Base-by-base conservation (phyloP, 2,888 invertebrate species). In the Nemapogon koenigi region DNA sequence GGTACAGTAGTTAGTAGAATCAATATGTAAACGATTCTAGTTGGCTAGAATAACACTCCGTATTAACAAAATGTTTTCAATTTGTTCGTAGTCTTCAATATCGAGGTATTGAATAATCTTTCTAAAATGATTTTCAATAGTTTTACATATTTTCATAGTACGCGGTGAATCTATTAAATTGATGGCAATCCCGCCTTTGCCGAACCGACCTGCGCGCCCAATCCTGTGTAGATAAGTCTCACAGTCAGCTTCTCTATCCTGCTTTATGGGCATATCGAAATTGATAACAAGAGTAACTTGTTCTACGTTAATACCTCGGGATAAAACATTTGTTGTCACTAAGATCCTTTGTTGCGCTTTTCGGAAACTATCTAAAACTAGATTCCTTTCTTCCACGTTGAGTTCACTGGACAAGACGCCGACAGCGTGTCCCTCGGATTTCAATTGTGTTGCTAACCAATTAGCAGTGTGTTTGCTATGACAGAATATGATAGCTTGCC, bases 221-320 rank as follows among this genome's bases (percentile, higher is more conserved):
- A 96, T 95, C 51, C 95, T 82, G 62, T 96, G 95, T 32, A 96
- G 71, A 64, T 96, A 96, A 0, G 95, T 96, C 62, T 94, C 94
- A 56, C 88, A 92, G 60, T 94, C 93, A 0, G 92, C 89, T 49
- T 83, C 81, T 8, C 86, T 83, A 28, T 79, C 70, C 29, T 81
- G 56, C 53, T 90, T 88, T 46, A 90, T 81, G 2, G 95, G 95
- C 40, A 94, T 72, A 71, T 96, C 95, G 60, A 92, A 96, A 66
- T 96, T 96, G 1, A 96, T 91, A 3, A 96, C 95, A 38, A 96
- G 85, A 1, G 94, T 93, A 1, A 96, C 95, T 79, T 91, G 90
- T 52, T 93, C 91, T 1, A 95, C 89, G 59, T 95, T 94, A 53
- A 95, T 94, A 22, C 22, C 87, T 81, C 87, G 76, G 1, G 88